phyloP scores from a whole-genome alignment of 1,140 invertebrate genomes.

The Holcopasites calliopsidis region DNA sequence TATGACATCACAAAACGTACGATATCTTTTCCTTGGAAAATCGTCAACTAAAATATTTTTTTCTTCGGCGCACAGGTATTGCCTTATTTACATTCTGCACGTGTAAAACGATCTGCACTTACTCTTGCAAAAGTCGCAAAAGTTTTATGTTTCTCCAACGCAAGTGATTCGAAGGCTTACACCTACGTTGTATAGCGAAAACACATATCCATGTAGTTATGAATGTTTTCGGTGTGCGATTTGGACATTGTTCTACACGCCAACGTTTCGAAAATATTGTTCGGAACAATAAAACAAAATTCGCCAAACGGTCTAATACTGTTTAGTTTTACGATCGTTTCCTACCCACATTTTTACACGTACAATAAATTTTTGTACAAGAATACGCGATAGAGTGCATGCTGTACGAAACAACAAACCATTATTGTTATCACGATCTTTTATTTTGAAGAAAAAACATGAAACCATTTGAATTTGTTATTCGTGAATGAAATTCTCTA shows the following conservation, averaged over 20 bases:
- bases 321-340: conserved; percentile 4
- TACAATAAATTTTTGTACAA: background rate
- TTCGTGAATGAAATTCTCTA: conserved; percentile 18
- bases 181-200: conserved; percentile 36
- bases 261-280: background rate
- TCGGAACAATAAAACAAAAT: conserved; percentile 21
- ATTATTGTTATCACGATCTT: background rate
- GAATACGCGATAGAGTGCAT: conserved; percentile 12
- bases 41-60: too few species aligned
- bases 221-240: conserved; percentile 50
- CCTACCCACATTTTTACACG: conserved; percentile 5
- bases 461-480: background rate
- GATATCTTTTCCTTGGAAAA: too few species aligned
- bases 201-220: conserved; percentile 37
- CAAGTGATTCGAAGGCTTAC: conserved; percentile 23
- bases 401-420: background rate
- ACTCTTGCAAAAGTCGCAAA: background rate
- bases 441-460: too few species aligned
- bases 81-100: background rate
- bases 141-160: conserved; percentile 6
- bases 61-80: too few species aligned
- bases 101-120: background rate
- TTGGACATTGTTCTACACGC: conserved; percentile 38
- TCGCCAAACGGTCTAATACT: background rate
- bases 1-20: too few species aligned